Conservation (phyloP, 1,140 invertebrate species). For the Caerostris extrusa region DNA sequence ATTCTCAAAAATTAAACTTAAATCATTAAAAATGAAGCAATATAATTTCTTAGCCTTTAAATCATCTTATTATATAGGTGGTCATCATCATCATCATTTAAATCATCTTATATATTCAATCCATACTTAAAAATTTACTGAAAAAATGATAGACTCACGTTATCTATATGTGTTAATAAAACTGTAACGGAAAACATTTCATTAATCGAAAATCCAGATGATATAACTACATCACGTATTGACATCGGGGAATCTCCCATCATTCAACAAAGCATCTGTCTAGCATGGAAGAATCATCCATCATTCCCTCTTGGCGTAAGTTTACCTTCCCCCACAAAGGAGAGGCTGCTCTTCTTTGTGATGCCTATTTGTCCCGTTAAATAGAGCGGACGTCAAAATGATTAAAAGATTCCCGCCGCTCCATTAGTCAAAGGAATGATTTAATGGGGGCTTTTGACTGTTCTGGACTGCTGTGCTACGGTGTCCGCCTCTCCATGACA, state of each 20-base stretch:
- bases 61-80: too few species aligned
- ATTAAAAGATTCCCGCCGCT: neutral
- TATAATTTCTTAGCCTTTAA: too few species aligned
- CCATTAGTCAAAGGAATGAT: slow-evolving; percentile 22
- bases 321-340: neutral
- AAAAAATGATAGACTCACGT: too few species aligned
- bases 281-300: neutral
- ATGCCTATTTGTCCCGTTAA: slow-evolving; percentile 19
- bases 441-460: slow-evolving; percentile 1
- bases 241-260: neutral
- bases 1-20: too few species aligned
- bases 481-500: neutral
- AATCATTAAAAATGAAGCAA: too few species aligned
- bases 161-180: too few species aligned
- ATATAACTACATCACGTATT: neutral
- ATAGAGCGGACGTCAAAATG: slow-evolving; percentile 13
- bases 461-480: neutral
- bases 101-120: too few species aligned
- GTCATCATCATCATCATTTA: too few species aligned
- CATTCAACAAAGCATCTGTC: neutral
- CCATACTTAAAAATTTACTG: too few species aligned
- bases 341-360: neutral
- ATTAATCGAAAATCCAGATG: neutral
- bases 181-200: neutral
- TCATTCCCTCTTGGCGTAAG: neutral